Percentiles rank a stretch among this genome's conserved stretches.
Conservation (phyloP, 2,797 vertebrate species). For the Muscicapa striata region DNA sequence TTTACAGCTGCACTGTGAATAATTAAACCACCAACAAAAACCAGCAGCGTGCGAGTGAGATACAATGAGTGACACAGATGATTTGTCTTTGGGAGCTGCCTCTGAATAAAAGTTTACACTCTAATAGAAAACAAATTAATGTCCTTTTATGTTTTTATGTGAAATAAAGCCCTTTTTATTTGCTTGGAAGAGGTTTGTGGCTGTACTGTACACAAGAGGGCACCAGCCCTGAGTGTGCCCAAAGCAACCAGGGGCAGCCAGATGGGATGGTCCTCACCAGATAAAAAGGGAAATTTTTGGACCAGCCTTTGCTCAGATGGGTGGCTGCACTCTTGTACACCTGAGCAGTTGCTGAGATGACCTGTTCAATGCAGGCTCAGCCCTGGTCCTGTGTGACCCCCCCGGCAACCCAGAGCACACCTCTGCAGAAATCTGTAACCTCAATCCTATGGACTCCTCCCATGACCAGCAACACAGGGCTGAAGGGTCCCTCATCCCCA, state of each 20-base stretch:
- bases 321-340: not conserved
- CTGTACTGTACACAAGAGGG: constrained; percentile 30
- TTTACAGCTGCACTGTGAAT: constrained; percentile 32
- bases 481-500: not conserved
- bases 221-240: not conserved
- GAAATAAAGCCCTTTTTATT: constrained; percentile 4
- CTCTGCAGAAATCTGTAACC: not conserved
- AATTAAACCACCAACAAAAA: constrained; percentile 44
- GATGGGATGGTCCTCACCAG: not conserved
- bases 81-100: constrained; percentile 35
- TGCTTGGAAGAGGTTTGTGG: not conserved
- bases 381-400: rapidly evolving
- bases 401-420: not conserved
- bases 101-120: constrained; percentile 32
- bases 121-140: constrained; percentile 28
- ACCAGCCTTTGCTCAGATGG: not conserved
- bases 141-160: constrained; percentile 1
- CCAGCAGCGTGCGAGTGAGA: constrained; percentile 20
- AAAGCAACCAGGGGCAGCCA: not conserved
- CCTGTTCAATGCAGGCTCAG: not conserved
- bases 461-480: not conserved
- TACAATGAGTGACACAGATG: not conserved
- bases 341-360: not conserved
- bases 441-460: not conserved
- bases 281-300: not conserved